A percentile compares a stretch with the other conserved stretches of the same genome.
Conservation (phyloP, 2,797 vertebrate species). For the Clarias laeviceps region DNA sequence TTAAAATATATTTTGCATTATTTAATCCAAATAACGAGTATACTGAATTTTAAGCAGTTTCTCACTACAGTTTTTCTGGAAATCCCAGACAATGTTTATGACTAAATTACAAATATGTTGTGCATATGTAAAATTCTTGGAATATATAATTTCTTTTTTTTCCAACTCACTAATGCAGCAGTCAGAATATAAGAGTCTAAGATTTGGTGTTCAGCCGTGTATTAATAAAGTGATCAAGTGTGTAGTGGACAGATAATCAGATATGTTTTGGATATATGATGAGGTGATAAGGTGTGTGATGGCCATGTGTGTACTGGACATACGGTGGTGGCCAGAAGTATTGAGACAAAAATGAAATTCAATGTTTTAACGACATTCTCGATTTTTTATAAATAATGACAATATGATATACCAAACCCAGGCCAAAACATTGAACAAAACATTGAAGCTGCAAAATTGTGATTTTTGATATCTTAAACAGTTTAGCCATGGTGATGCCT, state of each 20-base stretch:
- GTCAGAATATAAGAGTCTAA: neutral
- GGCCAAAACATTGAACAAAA: no score
- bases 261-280: no score
- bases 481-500: no score
- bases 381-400: no score
- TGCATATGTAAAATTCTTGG: neutral
- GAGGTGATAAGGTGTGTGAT: neutral
- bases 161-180: neutral
- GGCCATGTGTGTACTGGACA: neutral
- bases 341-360: no score
- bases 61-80: neutral
- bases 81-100: neutral
- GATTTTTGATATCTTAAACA: no score
- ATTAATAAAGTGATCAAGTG: neutral
- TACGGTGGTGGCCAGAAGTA: no score
- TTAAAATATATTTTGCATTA: neutral
- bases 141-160: neutral
- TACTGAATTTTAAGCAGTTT: neutral
- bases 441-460: no score
- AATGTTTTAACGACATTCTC: no score
- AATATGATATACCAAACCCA: no score
- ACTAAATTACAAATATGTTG: neutral
- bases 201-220: neutral
- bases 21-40: neutral
- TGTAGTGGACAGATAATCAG: neutral